phyloP scores from a whole-genome alignment of 2,888 invertebrate species.

The Achlya flavicornis region DNA sequence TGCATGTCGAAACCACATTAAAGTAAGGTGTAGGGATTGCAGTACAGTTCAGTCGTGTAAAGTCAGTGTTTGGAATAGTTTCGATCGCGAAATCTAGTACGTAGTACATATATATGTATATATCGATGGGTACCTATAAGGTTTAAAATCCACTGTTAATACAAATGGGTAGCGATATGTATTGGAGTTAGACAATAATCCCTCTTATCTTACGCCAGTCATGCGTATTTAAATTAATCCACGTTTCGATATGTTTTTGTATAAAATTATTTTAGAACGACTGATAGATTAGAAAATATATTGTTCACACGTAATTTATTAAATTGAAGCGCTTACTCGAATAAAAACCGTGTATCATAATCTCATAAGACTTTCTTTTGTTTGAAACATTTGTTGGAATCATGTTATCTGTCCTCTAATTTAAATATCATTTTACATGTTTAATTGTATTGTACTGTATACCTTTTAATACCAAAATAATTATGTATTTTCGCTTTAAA shows the following conservation, averaged over 20 bases:
- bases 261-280: constrained; percentile 38
- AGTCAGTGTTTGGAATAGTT: too few species aligned
- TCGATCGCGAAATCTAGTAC: too few species aligned
- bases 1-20: too few species aligned
- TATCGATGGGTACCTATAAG: too few species aligned
- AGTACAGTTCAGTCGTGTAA: too few species aligned
- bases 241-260: neutral
- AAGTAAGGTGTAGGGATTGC: too few species aligned
- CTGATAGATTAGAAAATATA: constrained; percentile 38
- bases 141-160: too few species aligned
- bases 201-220: neutral
- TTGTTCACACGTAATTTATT: constrained; percentile 14
- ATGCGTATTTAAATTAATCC: neutral
- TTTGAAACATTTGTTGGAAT: neutral
- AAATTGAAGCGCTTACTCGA: constrained; percentile 12
- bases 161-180: too few species aligned
- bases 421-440: neutral
- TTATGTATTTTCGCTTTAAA: constrained; percentile 28
- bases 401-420: constrained; percentile 10
- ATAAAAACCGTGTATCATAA: constrained; percentile 11
- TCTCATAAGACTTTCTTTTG: constrained; percentile 17
- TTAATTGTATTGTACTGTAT: neutral
- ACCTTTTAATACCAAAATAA: constrained; percentile 18
- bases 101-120: too few species aligned
- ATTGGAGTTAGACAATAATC: too few species aligned